These are phyloP conservation scores for Donacobius atricapilla DNA, from an alignment of 2,113 vertebrate genomes.

Conservation along the genomic window DNA sequence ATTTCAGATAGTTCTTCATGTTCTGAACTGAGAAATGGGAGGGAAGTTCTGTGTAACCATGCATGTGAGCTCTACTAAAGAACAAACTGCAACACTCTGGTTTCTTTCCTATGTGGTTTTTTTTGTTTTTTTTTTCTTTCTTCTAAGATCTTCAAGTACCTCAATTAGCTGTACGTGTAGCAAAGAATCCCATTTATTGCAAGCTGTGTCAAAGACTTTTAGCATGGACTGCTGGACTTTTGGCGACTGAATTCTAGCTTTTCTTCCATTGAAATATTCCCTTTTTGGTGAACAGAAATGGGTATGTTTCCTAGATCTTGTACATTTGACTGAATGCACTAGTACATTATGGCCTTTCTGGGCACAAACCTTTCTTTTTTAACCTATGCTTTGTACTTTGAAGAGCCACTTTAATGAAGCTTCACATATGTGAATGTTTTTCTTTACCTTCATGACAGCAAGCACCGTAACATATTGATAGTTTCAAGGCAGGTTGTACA, in stretches of 20 bases:
- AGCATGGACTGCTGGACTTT: neutral
- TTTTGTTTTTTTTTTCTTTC: neutral
- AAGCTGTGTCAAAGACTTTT: neutral
- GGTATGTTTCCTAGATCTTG: neutral
- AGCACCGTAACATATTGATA: neutral
- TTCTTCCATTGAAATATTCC: neutral
- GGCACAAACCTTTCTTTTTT: neutral
- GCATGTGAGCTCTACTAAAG: neutral
- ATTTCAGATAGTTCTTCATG: neutral
- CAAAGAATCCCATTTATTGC: neutral
- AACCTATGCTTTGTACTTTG: neutral
- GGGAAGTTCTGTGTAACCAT: neutral
- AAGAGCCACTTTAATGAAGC: neutral
- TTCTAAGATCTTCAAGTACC: neutral
- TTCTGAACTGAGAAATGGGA: neutral
- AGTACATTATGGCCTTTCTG: neutral
- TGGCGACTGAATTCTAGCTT: neutral
- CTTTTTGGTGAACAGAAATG: neutral
- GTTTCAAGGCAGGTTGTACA: neutral
- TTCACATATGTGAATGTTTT: neutral
- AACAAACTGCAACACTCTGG: neutral
- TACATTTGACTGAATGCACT: neutral
- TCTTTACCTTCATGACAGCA: neutral
- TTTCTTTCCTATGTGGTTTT: neutral
- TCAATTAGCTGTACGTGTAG: neutral